phyloP scores from a whole-genome alignment of 1,140 invertebrate genomes.

The Rhopalosiphum padi region DNA sequence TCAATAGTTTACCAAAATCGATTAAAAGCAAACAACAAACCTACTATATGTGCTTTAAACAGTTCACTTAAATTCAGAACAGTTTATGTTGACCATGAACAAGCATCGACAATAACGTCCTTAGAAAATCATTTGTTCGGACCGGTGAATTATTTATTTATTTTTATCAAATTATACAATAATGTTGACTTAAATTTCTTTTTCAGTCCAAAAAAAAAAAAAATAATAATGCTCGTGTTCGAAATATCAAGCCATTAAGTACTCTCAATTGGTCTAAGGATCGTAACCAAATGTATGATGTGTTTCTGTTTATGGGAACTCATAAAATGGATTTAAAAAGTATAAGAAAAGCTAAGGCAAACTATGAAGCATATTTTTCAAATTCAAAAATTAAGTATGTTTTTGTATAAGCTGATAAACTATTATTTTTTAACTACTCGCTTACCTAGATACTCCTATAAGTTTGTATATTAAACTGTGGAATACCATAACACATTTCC shows the following conservation, averaged over 20 bases:
- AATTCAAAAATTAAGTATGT: slow-evolving; percentile 33
- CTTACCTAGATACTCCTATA: too few relatives aligned
- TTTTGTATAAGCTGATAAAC: not conserved
- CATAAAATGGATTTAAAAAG: not conserved
- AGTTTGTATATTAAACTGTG: too few relatives aligned
- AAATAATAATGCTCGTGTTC: not conserved
- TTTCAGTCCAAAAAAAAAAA: not conserved
- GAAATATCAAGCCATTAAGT: not conserved
- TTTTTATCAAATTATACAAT: not conserved
- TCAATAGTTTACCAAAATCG: not conserved
- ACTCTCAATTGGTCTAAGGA: not conserved
- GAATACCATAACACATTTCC: too few relatives aligned
- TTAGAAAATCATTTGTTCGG: not conserved
- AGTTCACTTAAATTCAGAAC: not conserved
- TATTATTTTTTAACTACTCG: not conserved
- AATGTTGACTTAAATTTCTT: not conserved
- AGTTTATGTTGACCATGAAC: not conserved
- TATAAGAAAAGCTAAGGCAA: not conserved
- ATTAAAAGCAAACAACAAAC: not conserved
- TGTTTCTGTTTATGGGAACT: slow-evolving; percentile 28
- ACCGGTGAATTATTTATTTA: not conserved
- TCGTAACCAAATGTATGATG: not conserved
- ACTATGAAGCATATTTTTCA: not conserved
- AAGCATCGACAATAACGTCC: accelerated
- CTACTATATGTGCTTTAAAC: not conserved